These are phyloP conservation scores for Vanacampus margaritifer DNA, from an alignment of 2,113 vertebrate species.

Conservation along the genomic window DNA sequence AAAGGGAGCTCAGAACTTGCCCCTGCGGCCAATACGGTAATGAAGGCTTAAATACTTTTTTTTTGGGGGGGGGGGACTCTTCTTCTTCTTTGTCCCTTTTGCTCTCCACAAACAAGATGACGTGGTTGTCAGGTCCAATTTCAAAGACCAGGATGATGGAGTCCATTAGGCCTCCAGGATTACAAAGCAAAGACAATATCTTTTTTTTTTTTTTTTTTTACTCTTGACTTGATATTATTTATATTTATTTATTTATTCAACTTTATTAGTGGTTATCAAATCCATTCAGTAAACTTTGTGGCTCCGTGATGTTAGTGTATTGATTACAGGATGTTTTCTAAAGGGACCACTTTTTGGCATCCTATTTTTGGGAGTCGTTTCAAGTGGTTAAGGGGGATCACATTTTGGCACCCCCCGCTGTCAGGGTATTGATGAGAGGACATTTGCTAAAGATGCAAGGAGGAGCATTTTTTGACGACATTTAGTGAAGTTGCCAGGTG, in stretches of 20 bases:
- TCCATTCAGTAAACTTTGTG: neutral
- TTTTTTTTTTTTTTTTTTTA: neutral
- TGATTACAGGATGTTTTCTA: no score
- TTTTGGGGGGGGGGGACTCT: neutral
- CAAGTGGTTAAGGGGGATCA: neutral
- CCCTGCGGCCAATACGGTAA: neutral
- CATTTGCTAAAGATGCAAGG: neutral
- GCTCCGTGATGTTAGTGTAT: no score
- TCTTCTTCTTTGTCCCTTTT: slow-evolving; percentile 73
- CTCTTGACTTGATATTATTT: neutral
- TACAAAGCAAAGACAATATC: neutral
- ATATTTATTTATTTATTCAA: neutral
- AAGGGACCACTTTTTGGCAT: no score
- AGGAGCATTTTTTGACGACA: neutral
- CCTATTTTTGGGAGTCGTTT: no score
- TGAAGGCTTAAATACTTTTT: neutral
- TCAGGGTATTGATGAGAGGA: neutral
- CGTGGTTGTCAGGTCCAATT: slow-evolving; percentile 30
- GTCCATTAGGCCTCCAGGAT: slow-evolving; percentile 58
- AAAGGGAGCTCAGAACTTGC: neutral
- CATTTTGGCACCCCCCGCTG: no score
- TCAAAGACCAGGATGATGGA: slow-evolving; percentile 61
- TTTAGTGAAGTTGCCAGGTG: no score
- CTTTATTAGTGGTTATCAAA: neutral
- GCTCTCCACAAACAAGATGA: slow-evolving; percentile 69